A percentile compares a stretch with the other conserved stretches of the same genome.
Evolutionary conservation across 1,140 invertebrate species (phyloP).

Genomic region (Homarus americanus): DNA sequence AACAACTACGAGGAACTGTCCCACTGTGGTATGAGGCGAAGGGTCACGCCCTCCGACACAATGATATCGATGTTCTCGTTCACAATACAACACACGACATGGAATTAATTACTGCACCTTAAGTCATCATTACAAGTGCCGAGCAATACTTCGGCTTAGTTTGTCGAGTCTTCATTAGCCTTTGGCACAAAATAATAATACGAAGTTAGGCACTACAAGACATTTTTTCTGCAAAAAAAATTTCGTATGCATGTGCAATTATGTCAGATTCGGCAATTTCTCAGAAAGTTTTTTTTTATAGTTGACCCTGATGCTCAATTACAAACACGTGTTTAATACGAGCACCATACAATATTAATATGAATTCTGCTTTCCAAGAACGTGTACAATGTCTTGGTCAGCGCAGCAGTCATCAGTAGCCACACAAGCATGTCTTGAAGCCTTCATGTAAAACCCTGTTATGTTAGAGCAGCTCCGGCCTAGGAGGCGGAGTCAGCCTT

Average conservation of each 20-base stretch:
- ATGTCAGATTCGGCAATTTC: background rate
- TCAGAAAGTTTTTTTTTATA: conserved; percentile 28
- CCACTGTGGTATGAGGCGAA: conserved; percentile 62
- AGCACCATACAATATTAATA: conserved; percentile 28
- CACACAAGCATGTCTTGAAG: background rate
- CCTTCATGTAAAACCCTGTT: background rate
- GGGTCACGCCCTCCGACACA: background rate
- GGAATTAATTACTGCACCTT: conserved; percentile 30
- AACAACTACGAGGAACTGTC: conserved; percentile 67
- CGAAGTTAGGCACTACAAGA: conserved; percentile 67
- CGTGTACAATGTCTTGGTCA: background rate
- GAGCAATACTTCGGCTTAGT: background rate
- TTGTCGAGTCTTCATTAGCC: conserved; percentile 27
- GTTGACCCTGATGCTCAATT: conserved; percentile 2
- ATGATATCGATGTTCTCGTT: background rate
- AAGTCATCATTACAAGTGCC: background rate
- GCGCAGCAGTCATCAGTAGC: background rate
- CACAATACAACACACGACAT: conserved; percentile 44
- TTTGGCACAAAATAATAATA: conserved; percentile 72
- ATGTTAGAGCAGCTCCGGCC: background rate
- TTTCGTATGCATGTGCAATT: conserved; percentile 5
- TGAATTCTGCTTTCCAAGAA: background rate
- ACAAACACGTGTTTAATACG: background rate
- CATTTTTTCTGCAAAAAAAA: conserved; percentile 26
- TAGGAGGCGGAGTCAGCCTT: background rate